Evolutionary conservation across 1,140 invertebrate species (phyloP), one percentile per base, ranked within the genome.

Genomic region (Drosophila persimilis): DNA sequence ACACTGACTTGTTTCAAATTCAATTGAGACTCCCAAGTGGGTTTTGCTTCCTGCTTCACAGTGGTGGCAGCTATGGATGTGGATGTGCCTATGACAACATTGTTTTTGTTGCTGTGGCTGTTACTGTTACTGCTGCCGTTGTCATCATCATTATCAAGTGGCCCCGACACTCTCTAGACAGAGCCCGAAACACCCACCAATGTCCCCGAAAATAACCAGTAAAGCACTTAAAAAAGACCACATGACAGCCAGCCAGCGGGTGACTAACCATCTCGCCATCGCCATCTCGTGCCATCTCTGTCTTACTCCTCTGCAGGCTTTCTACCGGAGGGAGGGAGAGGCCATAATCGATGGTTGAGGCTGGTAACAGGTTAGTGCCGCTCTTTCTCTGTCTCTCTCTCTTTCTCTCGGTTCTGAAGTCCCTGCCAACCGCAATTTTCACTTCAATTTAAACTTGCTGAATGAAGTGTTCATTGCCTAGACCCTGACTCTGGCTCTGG

Each of bases 151-250:
- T 85, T 85, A 85, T 80, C 80, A 73, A 86, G 80, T 77, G 73
- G 31, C 67, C 65, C 67, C 65, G 65, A 81, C 69, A 85, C 51
- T 56, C 45, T 26, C 24, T 26, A 26, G 11, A 31, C 66, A 66
- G 17, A 66, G 17, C 8, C 62, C 50, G 44, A 55, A 45, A 69
- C 59, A 55, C 69, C 77, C 69, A 74, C 61, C 62, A 53, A 75
- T 67, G 48, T 44, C 35, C 61, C 74, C 71, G 60, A 86, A 88
- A 86, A 78, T 86, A 88, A 76, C 83, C 70, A 73, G 74, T 59
- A 70, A 77, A 86, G 83, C 83, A 86, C 83, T 86, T 86, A 86
- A 86, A 86, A 80, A 53, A 57, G 63, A 88, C 83, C 83, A 77
- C 83, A 86, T 72, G 73, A 85, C 77, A 86, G 70, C 73, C 73